phyloP scores from a whole-genome alignment of 2,113 vertebrate genomes.

The Cariama cristata region DNA sequence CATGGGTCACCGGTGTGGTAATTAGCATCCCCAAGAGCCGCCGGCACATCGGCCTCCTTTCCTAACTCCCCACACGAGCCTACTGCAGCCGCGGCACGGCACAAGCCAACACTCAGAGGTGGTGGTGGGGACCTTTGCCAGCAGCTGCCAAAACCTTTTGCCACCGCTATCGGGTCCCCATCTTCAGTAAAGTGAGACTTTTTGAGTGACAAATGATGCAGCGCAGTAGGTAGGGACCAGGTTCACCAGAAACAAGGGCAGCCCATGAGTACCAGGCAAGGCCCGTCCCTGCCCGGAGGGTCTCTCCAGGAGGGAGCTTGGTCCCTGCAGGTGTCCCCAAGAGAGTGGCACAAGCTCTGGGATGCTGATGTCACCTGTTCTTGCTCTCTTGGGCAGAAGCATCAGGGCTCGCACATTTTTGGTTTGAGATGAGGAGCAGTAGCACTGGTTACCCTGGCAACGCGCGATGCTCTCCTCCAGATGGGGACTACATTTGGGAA shows the following conservation, averaged over 20 bases:
- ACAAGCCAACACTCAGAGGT: fast-evolving
- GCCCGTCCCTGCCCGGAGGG: fast-evolving
- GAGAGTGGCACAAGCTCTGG: background rate
- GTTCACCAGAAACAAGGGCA: fast-evolving
- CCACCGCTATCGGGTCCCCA: background rate
- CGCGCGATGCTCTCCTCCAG: background rate
- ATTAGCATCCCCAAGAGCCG: background rate
- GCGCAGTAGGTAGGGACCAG: background rate
- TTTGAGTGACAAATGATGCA: background rate
- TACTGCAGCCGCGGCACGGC: fast-evolving
- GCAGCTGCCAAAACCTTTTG: background rate
- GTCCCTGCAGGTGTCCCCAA: background rate
- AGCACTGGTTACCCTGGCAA: background rate
- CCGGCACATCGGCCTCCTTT: fast-evolving
- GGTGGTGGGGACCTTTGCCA: background rate
- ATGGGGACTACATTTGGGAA: background rate
- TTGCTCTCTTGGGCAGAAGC: fast-evolving
- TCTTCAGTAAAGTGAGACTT: fast-evolving
- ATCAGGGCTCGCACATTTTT: background rate
- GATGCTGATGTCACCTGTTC: background rate
- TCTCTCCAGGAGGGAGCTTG: background rate
- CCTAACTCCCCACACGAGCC: fast-evolving
- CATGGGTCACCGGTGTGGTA: fast-evolving
- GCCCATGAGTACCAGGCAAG: background rate
- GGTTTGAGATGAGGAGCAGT: background rate